phyloP scores from a whole-genome alignment of 2,113 vertebrate species.

The Pomatostomus ruficeps region DNA sequence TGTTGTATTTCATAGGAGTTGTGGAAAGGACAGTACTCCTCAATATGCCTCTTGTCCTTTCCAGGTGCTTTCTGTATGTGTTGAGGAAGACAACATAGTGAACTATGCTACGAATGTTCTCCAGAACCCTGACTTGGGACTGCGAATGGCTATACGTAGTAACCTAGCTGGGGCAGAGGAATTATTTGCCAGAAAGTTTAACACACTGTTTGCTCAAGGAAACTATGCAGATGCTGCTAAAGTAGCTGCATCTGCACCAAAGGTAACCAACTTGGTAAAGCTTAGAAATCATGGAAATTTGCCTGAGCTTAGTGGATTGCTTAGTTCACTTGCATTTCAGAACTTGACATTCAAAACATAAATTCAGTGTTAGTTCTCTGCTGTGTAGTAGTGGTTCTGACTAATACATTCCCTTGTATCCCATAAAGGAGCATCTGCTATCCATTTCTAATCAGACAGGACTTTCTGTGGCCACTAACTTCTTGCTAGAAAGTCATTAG shows the following conservation, averaged over 20 bases:
- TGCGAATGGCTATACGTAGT: constrained; percentile 87
- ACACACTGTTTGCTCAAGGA: constrained; percentile 85
- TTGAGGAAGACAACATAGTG: constrained; percentile 94
- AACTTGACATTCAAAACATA: background rate
- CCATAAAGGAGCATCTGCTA: background rate
- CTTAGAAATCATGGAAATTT: background rate
- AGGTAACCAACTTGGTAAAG: constrained; percentile 70
- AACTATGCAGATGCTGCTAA: constrained; percentile 89
- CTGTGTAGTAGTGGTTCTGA: background rate
- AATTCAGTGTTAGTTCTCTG: background rate
- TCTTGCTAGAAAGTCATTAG: background rate
- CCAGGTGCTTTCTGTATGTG: constrained; percentile 90
- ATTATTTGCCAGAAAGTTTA: constrained; percentile 88
- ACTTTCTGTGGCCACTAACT: background rate
- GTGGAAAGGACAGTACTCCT: background rate
- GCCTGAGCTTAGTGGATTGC: background rate
- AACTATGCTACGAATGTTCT: constrained; percentile 87
- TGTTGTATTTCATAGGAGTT: background rate
- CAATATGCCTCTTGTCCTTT: background rate
- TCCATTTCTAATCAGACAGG: background rate
- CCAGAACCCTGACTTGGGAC: constrained; percentile 88
- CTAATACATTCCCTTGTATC: background rate
- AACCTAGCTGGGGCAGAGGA: constrained; percentile 90
- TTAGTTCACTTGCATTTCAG: background rate
- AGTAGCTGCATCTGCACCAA: constrained; percentile 88